Conservation (phyloP, 1,140 invertebrate genomes). For the Drosophila pseudoananassae region DNA sequence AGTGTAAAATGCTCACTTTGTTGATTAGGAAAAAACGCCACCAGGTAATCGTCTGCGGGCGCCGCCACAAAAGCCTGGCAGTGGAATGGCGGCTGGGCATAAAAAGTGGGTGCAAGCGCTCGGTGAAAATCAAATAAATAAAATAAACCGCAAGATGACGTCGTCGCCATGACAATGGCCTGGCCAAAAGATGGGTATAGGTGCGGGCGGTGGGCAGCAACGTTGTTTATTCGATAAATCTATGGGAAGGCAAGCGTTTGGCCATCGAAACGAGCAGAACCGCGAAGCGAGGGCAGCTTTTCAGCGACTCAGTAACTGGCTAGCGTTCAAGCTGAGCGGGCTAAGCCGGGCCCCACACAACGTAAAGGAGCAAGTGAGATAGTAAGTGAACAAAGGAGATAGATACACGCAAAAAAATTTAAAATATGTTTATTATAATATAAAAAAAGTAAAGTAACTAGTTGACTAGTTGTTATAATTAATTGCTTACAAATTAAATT, state of each 20-base stretch:
- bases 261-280: conserved; percentile 50
- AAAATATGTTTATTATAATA: neutral
- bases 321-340: conserved; percentile 70
- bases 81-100: conserved; percentile 2
- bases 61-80: conserved; percentile 54
- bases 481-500: neutral
- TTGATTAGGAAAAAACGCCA: conserved; percentile 64
- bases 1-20: conserved; percentile 60
- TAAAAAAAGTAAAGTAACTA: neutral
- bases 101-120: conserved; percentile 2
- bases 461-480: no score
- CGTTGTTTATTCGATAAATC: conserved; percentile 83
- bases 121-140: conserved; percentile 78
- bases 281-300: conserved; percentile 30
- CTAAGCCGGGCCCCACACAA: conserved; percentile 49
- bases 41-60: conserved; percentile 71
- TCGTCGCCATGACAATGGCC: conserved; percentile 71
- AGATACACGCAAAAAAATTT: neutral
- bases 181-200: conserved; percentile 10
- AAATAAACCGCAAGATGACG: conserved; percentile 80
- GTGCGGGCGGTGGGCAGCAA: conserved; percentile 19
- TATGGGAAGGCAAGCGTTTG: conserved; percentile 56
- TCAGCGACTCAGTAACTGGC: conserved; percentile 59
- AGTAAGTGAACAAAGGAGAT: conserved; percentile 10
- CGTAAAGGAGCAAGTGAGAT: conserved; percentile 22